Evolutionary conservation across 2,797 vertebrate genomes (phyloP).

Genomic region (Sardinella longiceps): DNA sequence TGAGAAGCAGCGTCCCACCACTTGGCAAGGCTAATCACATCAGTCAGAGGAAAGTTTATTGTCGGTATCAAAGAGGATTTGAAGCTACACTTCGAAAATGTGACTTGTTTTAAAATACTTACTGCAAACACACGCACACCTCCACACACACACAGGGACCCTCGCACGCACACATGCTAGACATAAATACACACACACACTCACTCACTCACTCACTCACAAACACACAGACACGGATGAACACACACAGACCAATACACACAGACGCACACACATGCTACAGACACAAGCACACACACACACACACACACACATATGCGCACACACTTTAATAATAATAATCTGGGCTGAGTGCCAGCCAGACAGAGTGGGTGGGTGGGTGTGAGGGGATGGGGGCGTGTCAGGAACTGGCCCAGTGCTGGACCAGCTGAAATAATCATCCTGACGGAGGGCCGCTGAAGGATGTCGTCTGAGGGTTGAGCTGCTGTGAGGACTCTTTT

Average conservation of each 20-base stretch:
- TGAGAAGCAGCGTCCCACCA: constrained; percentile 19
- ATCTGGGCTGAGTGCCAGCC: constrained; percentile 50
- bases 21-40: constrained; percentile 37
- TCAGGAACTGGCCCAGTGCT: background rate
- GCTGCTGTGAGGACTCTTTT: background rate
- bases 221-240: background rate
- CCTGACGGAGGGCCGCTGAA: background rate
- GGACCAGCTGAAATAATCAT: constrained; percentile 57
- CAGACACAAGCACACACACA: background rate
- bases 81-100: constrained; percentile 46
- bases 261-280: background rate
- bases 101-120: constrained; percentile 52
- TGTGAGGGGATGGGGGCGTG: background rate
- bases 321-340: constrained; percentile 56
- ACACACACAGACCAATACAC: background rate
- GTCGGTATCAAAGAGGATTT: constrained; percentile 53
- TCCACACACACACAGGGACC: background rate
- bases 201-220: no score
- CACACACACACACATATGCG: constrained; percentile 26
- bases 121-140: background rate
- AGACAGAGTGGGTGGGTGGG: constrained; percentile 36
- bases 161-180: background rate
- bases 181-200: background rate
- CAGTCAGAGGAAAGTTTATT: constrained; percentile 39
- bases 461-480: background rate